Evolutionary conservation across 1,140 invertebrate species (phyloP).

Genomic region (Ceratosolen solmsi): DNA sequence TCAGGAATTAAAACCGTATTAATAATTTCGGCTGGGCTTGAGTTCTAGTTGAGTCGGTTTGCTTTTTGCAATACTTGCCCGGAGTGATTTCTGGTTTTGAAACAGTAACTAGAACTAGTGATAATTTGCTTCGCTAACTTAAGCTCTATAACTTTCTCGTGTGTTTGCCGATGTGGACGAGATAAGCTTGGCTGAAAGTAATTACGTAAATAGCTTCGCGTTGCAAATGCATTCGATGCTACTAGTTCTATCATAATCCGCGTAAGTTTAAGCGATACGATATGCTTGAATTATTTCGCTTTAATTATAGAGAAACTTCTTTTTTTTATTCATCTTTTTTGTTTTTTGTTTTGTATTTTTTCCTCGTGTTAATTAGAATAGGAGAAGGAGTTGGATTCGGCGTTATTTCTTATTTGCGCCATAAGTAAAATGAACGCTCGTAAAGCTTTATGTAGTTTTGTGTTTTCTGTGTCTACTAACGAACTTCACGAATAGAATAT

Average conservation of each 20-base stretch:
- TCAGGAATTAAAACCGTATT: neutral
- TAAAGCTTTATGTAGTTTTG: too few species aligned
- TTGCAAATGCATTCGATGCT: neutral
- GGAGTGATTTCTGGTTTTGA: neutral
- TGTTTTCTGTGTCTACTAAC: too few species aligned
- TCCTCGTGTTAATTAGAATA: neutral
- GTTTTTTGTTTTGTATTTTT: too few species aligned
- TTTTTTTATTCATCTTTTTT: too few species aligned
- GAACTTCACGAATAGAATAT: too few species aligned
- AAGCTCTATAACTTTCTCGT: neutral
- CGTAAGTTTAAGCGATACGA: neutral
- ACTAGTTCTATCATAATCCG: neutral
- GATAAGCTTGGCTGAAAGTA: constrained; percentile 4
- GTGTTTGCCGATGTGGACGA: neutral
- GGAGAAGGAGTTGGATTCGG: too few species aligned
- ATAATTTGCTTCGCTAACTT: neutral
- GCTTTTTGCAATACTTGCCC: neutral
- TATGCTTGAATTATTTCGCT: neutral
- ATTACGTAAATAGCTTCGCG: neutral
- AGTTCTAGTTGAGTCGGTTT: neutral
- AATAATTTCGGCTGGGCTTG: neutral
- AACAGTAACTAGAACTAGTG: neutral
- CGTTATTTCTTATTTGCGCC: too few species aligned
- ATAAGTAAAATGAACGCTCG: too few species aligned
- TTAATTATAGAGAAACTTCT: neutral